A percentile compares a stretch with the other conserved stretches of the same genome.
Evolutionary conservation across 2,797 vertebrate genomes (phyloP).

Genomic region (Tarsius wallacei): DNA sequence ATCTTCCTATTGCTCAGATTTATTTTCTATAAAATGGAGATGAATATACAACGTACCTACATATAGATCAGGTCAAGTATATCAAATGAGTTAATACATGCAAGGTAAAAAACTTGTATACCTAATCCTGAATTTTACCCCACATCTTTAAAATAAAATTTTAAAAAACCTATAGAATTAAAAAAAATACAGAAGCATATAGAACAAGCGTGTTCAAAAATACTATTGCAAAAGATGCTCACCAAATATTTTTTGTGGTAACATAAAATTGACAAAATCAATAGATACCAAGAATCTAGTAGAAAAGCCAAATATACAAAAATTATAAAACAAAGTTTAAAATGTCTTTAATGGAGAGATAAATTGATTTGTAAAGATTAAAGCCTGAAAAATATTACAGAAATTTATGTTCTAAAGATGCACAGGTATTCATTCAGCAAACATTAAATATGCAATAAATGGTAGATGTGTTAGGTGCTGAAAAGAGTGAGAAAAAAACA

Average conservation of each 20-base stretch:
- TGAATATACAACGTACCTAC: not conserved
- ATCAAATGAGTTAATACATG: not conserved
- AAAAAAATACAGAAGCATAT: not conserved
- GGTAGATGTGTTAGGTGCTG: not conserved
- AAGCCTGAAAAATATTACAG: not conserved
- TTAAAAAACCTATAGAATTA: not conserved
- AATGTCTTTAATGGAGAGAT: not conserved
- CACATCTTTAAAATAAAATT: no score
- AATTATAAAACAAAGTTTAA: not conserved
- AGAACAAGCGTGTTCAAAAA: not conserved
- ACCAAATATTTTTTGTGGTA: not conserved
- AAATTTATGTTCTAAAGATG: slow-evolving; percentile 7
- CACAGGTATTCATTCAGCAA: not conserved
- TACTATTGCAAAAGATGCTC: not conserved
- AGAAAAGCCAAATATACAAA: not conserved
- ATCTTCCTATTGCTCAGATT: not conserved
- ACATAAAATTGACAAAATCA: not conserved
- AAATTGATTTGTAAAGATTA: not conserved
- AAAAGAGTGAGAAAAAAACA: not conserved
- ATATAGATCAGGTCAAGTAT: not conserved
- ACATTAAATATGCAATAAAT: not conserved
- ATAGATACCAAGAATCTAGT: not conserved
- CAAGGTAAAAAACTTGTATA: not conserved
- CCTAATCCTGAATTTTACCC: no score
- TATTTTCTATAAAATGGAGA: not conserved